Base-by-base conservation (phyloP, 2,797 vertebrate genomes). In the Poecilia velifera region DNA sequence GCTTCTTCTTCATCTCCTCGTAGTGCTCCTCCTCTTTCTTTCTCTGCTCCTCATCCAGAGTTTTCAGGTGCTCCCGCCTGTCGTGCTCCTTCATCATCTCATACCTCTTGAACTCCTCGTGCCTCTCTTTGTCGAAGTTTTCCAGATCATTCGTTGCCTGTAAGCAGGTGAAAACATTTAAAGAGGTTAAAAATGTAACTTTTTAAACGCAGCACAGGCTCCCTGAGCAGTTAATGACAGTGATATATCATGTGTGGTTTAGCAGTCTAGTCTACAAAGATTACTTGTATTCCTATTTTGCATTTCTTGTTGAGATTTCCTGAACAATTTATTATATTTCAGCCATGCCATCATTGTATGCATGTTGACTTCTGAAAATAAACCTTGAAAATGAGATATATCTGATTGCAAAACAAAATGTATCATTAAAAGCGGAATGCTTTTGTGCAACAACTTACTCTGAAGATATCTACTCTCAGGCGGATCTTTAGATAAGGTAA, bases 81-180 rank as follows among this genome's bases (percentile, higher is more conserved):
- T 99, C 98, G 0, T 99, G 98, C 84, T 99, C 98, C 90, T 99
- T 99, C 96, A 97, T 97, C 98, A 99, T 99, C 89, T 99, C 98
- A 0, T 99, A 99, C 79, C 86, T 96, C 93, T 99, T 99, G 89
- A 99, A 99, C 87, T 99, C 97, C 81, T 99, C 98, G 16, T 99
- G 98, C 13, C 96, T 96, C 53, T 98, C 97, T 88, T 97, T 98
- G 92, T 99, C 98, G 53, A 95, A 99, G 85, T 99, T 97, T 92
- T 99, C 98, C 91, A 99, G 94, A 88, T 99, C 98, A 64, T 91
- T 97, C 55, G 98, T 99, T 49, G 98, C 98, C 98, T 99, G 77
- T 6, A 76, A 47, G 57, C 0, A 74, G 18, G 6, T 1, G 6
- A 47, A 79, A 73, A 68, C 43, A 68, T 41, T 73, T 22, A 47